Percentiles rank a stretch among this genome's conserved stretches.
Conservation (phyloP, 2,797 vertebrate genomes). For the Adelosebastes latens region DNA sequence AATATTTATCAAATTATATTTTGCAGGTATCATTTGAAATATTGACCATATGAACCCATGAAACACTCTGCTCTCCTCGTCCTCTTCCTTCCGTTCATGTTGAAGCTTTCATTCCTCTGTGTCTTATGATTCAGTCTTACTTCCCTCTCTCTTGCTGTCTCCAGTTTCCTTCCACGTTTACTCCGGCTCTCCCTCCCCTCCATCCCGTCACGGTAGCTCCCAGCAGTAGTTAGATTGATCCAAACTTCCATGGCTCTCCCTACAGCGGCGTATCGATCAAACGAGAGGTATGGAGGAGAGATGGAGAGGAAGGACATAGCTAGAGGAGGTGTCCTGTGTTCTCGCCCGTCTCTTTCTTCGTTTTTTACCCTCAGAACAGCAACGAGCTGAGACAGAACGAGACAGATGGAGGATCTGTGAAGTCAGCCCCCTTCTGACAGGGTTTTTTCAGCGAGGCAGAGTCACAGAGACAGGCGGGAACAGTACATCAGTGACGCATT, state of each 20-base stretch:
- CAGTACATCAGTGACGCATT: constrained; percentile 9
- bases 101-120: background rate
- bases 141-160: background rate
- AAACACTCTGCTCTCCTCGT: background rate
- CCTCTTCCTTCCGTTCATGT: background rate
- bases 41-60: background rate
- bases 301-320: constrained; percentile 7
- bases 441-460: constrained; percentile 10
- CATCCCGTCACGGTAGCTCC: constrained; percentile 31
- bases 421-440: constrained; percentile 29
- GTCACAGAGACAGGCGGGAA: constrained; percentile 8
- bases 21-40: constrained; percentile 5
- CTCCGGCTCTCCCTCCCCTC: background rate
- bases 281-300: constrained; percentile 2
- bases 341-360: constrained; percentile 4
- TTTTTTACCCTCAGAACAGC: constrained; percentile 15
- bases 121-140: background rate
- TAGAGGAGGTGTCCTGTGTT: constrained; percentile 20
- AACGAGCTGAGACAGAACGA: constrained; percentile 10
- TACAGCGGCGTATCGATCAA: constrained; percentile 58
- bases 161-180: background rate
- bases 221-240: constrained; percentile 66
- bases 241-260: constrained; percentile 51
- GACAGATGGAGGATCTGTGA: constrained; percentile 40
- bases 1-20: background rate